Percentiles rank a stretch among this genome's conserved stretches.
Conservation (phyloP, 2,113 vertebrate genomes). For the Pseudorhombus dupliciocellatus region DNA sequence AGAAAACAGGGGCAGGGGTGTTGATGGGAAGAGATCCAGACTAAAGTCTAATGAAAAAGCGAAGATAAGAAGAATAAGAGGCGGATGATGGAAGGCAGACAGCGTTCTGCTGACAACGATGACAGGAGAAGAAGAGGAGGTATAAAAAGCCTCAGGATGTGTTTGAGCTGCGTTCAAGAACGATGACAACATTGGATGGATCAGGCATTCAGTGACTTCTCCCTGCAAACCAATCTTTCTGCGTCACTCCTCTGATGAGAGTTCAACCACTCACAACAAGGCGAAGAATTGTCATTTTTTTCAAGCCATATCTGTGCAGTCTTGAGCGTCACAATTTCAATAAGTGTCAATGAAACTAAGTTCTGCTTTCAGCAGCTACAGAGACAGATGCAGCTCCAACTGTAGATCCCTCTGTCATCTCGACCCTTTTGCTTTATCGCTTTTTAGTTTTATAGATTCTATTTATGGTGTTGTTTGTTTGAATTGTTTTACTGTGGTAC, state of each 20-base stretch:
- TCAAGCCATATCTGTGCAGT: too few species aligned
- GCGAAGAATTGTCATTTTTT: too few species aligned
- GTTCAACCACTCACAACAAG: too few species aligned
- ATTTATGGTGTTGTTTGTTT: conserved; percentile 56
- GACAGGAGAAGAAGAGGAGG: neutral
- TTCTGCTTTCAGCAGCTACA: too few species aligned
- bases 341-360: too few species aligned
- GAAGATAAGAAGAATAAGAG: conserved; percentile 11
- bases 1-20: neutral
- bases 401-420: conserved; percentile 1
- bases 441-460: conserved; percentile 36
- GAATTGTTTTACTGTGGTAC: conserved; percentile 41
- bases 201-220: too few species aligned
- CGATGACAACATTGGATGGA: too few species aligned
- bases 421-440: conserved; percentile 6
- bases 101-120: neutral
- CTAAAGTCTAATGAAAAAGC: conserved; percentile 5
- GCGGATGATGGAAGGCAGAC: conserved; percentile 11
- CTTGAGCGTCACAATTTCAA: too few species aligned
- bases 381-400: too few species aligned
- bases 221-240: too few species aligned
- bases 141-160: neutral
- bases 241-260: too few species aligned
- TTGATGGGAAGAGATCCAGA: conserved; percentile 5
- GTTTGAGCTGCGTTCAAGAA: neutral